Evolutionary conservation across 2,797 vertebrate genomes (phyloP).

Genomic region (Falco novaeseelandiae): DNA sequence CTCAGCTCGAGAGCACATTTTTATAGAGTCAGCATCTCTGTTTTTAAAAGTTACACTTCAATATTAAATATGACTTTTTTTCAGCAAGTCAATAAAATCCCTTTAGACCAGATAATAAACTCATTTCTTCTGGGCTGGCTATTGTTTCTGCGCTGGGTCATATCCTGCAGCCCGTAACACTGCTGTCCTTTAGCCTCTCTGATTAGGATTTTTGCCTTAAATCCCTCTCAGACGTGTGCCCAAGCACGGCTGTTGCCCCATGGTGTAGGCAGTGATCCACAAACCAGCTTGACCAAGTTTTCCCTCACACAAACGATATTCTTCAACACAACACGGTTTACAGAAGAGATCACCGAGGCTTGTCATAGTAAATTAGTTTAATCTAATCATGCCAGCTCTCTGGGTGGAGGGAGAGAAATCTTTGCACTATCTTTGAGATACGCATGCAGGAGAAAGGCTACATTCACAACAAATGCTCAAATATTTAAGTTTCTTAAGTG

Average conservation of each 20-base stretch:
- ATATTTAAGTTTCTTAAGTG: not conserved
- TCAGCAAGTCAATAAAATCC: constrained; percentile 45
- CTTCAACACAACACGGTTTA: not conserved
- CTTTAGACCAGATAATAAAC: constrained; percentile 49
- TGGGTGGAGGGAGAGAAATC: not conserved
- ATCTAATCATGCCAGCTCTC: not conserved
- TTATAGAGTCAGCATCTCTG: constrained; percentile 66
- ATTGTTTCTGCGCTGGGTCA: not conserved
- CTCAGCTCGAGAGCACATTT: constrained; percentile 56
- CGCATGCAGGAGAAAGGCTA: not conserved
- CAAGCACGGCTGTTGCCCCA: rapidly evolving
- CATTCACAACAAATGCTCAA: rapidly evolving
- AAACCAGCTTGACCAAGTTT: not conserved
- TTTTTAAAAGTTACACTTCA: constrained; percentile 61
- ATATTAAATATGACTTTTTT: constrained; percentile 51
- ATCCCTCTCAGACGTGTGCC: not conserved
- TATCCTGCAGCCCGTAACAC: not conserved
- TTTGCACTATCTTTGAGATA: not conserved
- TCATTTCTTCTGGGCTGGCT: constrained; percentile 24
- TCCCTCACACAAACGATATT: not conserved
- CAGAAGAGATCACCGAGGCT: not conserved
- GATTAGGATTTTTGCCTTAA: not conserved
- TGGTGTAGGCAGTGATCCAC: not conserved
- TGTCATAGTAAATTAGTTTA: not conserved
- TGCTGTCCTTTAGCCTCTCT: not conserved